These are phyloP conservation scores for Sardina pilchardus DNA, from an alignment of 2,113 vertebrate species.

Conservation along the genomic window DNA sequence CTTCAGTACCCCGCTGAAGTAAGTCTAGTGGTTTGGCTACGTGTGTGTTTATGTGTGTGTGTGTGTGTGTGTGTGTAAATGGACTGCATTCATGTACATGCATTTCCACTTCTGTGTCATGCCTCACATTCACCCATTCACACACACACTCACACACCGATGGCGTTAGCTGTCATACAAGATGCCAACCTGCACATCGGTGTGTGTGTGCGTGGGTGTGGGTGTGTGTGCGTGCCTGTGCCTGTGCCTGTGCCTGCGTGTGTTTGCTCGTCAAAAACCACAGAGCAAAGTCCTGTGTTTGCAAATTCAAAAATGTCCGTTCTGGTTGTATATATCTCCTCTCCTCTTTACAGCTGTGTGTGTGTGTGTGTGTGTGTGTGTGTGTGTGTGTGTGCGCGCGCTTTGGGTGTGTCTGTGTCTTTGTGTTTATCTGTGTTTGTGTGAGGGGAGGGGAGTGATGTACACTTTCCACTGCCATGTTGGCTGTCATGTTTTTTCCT, in stretches of 20 bases:
- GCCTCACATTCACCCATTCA: too few relatives aligned
- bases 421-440: not conserved
- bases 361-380: slow-evolving; percentile 18
- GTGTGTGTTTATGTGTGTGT: slow-evolving; percentile 17
- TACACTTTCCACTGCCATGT: not conserved
- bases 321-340: not conserved
- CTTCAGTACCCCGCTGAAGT: slow-evolving; percentile 24
- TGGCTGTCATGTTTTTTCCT: not conserved
- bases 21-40: slow-evolving; percentile 31
- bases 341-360: not conserved
- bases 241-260: not conserved
- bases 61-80: not conserved
- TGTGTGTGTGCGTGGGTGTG: slow-evolving; percentile 16
- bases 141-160: too few relatives aligned
- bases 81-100: too few relatives aligned
- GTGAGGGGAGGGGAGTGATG: not conserved
- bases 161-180: too few relatives aligned
- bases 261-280: not conserved
- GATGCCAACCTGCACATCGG: not conserved
- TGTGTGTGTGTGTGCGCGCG: not conserved
- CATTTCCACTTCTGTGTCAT: too few relatives aligned
- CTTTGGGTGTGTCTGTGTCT: not conserved
- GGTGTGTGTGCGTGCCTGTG: slow-evolving; percentile 6
- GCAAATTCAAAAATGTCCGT: not conserved
- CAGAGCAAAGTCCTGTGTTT: not conserved